These are phyloP conservation scores for Hoplodrina ambigua DNA, from an alignment of 2,888 invertebrate genomes.

Conservation along the genomic window DNA sequence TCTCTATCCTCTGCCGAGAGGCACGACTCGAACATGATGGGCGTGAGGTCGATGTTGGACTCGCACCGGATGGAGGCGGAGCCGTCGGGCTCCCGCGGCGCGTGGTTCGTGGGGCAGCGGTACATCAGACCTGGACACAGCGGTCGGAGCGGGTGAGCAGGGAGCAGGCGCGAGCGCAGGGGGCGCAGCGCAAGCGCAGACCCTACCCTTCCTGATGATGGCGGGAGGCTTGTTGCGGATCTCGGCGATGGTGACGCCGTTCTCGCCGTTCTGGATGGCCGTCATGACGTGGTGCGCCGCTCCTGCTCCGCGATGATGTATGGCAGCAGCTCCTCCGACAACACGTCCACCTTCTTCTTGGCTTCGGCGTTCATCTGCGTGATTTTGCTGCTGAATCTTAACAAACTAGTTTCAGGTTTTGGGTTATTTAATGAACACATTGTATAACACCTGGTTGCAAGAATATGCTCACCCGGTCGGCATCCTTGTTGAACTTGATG, in stretches of 20 bases:
- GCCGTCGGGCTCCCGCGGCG: conserved; percentile 85
- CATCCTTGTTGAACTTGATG: conserved; percentile 87
- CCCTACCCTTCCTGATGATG: conserved; percentile 81
- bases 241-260: conserved; percentile 85
- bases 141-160: background rate
- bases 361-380: conserved; percentile 88
- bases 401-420: too few species aligned
- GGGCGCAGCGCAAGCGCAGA: too few species aligned
- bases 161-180: too few species aligned
- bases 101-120: conserved; percentile 83
- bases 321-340: conserved; percentile 85
- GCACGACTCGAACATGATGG: conserved; percentile 85
- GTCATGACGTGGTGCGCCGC: conserved; percentile 85
- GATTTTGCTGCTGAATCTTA: too few species aligned
- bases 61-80: conserved; percentile 83
- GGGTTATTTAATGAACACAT: too few species aligned
- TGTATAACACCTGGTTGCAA: too few species aligned
- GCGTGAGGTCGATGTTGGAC: conserved; percentile 76
- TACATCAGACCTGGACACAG: conserved; percentile 78
- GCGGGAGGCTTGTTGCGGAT: conserved; percentile 84
- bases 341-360: conserved; percentile 86
- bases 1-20: conserved; percentile 86
- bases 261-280: conserved; percentile 86
- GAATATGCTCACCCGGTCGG: conserved; percentile 77
- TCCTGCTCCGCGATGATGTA: conserved; percentile 88